These are phyloP conservation scores for Ictidomys tridecemlineatus DNA, from an alignment of 2,113 vertebrate species.

Conservation along the genomic window DNA sequence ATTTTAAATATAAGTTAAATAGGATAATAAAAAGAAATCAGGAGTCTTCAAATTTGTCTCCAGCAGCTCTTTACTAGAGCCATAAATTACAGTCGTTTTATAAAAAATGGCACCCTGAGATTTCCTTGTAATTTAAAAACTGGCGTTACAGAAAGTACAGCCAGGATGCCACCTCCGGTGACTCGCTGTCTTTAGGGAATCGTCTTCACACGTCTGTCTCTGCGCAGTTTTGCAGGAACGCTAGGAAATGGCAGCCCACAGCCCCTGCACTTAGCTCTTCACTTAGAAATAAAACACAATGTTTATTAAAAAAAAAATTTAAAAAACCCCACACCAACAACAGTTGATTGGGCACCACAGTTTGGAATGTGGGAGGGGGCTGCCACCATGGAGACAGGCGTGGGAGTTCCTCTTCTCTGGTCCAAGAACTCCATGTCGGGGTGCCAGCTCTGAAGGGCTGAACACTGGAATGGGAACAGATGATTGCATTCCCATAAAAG, in stretches of 20 bases:
- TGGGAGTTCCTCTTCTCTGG: no score
- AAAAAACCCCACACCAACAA: no score
- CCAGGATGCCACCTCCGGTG: rapidly evolving
- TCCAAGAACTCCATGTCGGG: no score
- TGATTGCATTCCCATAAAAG: neutral
- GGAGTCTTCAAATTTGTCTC: constrained; percentile 12
- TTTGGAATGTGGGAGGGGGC: neutral
- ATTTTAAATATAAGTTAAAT: constrained; percentile 58
- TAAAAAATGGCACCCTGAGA: neutral
- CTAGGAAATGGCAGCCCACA: neutral
- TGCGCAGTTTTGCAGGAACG: rapidly evolving
- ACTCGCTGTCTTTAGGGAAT: rapidly evolving
- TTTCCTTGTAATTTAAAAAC: neutral
- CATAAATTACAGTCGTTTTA: neutral
- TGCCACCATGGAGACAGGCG: neutral
- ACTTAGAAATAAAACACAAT: neutral
- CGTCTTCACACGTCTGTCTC: neutral
- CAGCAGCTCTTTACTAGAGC: neutral
- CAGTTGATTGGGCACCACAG: no score
- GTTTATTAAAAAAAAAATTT: neutral
- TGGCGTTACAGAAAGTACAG: neutral
- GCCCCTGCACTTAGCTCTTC: neutral
- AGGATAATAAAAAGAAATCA: constrained; percentile 16
- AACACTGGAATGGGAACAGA: neutral
- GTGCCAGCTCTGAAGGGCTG: neutral